Evolutionary conservation across 2,113 vertebrate genomes (phyloP).

Genomic region (Cheirogaleus medius): DNA sequence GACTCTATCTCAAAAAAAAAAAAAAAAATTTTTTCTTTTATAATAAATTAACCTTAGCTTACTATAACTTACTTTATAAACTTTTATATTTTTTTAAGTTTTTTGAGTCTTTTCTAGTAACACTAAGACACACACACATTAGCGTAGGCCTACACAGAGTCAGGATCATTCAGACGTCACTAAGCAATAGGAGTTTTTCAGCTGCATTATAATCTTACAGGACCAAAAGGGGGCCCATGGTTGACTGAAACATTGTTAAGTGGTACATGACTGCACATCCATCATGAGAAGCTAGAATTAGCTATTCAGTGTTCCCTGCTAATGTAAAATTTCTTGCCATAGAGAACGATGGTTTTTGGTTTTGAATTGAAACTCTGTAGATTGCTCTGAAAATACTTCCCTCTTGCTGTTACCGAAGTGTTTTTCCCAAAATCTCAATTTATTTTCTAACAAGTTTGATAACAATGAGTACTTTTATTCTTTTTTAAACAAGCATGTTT

Average conservation of each 20-base stretch:
- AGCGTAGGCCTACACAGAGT: neutral
- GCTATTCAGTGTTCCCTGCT: neutral
- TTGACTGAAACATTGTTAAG: neutral
- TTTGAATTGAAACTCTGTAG: neutral
- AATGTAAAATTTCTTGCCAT: neutral
- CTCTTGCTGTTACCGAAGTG: neutral
- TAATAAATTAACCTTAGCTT: neutral
- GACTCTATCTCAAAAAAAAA: no score
- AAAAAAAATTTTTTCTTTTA: neutral
- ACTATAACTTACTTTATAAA: neutral
- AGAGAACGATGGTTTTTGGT: neutral
- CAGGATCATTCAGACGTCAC: neutral
- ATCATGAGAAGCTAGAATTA: neutral
- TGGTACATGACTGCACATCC: neutral
- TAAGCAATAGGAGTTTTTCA: neutral
- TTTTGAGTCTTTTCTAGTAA: neutral
- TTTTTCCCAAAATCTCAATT: neutral
- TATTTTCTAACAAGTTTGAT: conserved; percentile 30
- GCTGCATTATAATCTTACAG: neutral
- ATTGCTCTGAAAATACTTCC: conserved; percentile 10
- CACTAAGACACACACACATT: neutral
- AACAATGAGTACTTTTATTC: neutral
- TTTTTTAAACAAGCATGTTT: neutral
- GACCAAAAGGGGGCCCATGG: neutral
- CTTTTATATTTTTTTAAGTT: neutral